Evolutionary conservation across 2,113 vertebrate genomes (phyloP), one percentile per base, ranked within the genome.

Genomic region (Tragulus kanchil): DNA sequence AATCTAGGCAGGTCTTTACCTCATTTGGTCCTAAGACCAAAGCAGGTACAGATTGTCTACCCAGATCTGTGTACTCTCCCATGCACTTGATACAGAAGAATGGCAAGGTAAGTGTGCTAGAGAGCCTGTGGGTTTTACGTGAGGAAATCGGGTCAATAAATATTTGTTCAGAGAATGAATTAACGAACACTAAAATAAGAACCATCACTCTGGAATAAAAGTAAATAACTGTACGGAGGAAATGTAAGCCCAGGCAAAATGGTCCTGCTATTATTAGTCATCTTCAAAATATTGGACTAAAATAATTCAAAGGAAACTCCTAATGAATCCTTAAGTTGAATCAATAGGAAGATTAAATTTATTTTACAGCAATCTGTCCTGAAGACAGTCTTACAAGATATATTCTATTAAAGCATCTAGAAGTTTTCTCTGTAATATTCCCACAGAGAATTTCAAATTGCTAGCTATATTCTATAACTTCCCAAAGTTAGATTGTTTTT

Each of bases 251-350:
- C n/a, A 31, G 54, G 10, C 1, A 84, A 83, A 59, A 64, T 4
- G 42, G 31, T 75, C 56, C 17, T 21, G 23, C 59, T 62, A 50
- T 14, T 89, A 85, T 54, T 36, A 67, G 90, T 21, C 87, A 59
- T 50, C 23, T 28, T 71, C 5, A 56, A 77, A 92, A 96, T 89
- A 52, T 6, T 50, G 9, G n/a, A 28, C 54, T 28, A 26, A 95
- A 91, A 73, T 73, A n/a, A 93, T 91, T 79, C 36, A 91, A 87
- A 84, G 89, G 54, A 94, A 97, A 96, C 61, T 85, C 64, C 28
- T 81, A 79, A 52, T 84, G 61, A 93, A 94, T 75, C 25, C 90
- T 89, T 88, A 64, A 90, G 36, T 54, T 59, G 61, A 64, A 8
- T 86, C 45, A 84, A 71, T 50, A 52, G 61, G 52, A 87, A 90